These are phyloP conservation scores for Amblyraja radiata DNA, from an alignment of 2,797 vertebrate species.

Conservation along the genomic window DNA sequence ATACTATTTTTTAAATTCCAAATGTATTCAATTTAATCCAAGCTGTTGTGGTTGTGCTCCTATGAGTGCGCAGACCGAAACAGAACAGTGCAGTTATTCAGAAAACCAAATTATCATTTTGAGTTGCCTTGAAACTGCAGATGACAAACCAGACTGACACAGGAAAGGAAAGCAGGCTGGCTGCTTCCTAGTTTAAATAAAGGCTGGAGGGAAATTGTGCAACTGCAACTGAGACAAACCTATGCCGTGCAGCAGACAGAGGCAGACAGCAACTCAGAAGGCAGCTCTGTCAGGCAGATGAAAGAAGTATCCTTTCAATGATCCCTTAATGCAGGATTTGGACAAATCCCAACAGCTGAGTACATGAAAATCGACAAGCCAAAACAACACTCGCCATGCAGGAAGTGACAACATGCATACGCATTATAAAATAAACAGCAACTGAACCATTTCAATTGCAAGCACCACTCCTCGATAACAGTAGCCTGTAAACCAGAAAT, in stretches of 20 bases:
- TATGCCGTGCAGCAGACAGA: neutral
- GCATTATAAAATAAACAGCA: neutral
- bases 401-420: slow-evolving; percentile 22
- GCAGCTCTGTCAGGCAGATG: neutral
- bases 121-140: neutral
- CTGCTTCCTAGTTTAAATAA: slow-evolving; percentile 1
- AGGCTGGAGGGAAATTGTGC: neutral
- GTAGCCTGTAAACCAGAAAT: neutral
- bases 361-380: neutral
- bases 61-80: neutral
- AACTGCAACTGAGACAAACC: neutral
- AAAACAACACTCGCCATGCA: neutral
- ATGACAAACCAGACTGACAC: neutral
- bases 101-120: neutral
- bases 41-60: neutral
- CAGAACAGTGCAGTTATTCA: neutral
- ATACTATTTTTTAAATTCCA: too few relatives aligned
- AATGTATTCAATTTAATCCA: too few relatives aligned
- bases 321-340: neutral
- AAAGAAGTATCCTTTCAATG: neutral
- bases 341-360: neutral
- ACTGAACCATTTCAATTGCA: neutral
- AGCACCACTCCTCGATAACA: neutral
- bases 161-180: slow-evolving; percentile 20
- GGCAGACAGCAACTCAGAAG: neutral